These are phyloP conservation scores for Alligator sinensis DNA, from an alignment of 2,113 vertebrate genomes.

Conservation along the genomic window DNA sequence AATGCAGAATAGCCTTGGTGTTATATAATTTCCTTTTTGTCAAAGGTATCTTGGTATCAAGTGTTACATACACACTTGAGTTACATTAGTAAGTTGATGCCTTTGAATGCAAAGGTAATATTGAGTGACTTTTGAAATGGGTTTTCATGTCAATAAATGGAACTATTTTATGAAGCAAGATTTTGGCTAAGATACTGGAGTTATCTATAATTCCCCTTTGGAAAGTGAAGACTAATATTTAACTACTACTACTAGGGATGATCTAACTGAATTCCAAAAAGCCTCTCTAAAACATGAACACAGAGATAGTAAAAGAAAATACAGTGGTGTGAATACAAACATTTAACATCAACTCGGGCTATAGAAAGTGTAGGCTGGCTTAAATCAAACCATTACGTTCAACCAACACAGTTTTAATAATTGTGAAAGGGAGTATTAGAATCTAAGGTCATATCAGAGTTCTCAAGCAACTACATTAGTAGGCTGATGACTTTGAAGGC, in stretches of 20 bases:
- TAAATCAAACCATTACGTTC: not conserved
- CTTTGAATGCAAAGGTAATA: not conserved
- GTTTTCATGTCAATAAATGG: not conserved
- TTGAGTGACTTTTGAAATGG: not conserved
- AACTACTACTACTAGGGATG: not conserved
- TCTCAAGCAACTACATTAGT: not conserved
- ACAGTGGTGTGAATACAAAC: fast-evolving
- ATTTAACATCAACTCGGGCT: not conserved
- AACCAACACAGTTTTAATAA: not conserved
- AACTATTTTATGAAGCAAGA: not conserved
- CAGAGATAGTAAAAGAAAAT: not conserved
- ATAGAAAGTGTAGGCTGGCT: not conserved
- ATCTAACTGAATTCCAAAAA: not conserved
- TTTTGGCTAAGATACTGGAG: not conserved
- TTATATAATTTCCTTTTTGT: not conserved
- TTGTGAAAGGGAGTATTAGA: not conserved
- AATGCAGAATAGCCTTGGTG: not conserved
- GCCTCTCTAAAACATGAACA: not conserved
- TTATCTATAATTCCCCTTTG: not conserved
- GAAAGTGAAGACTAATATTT: not conserved
- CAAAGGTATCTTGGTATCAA: not conserved
- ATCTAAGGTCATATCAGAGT: not conserved
- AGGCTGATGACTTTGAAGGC: not conserved
- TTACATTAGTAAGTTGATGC: not conserved
- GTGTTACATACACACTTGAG: not conserved